These are phyloP conservation scores for Pteromalus puparum DNA, from an alignment of 1,140 invertebrate genomes.

Conservation along the genomic window DNA sequence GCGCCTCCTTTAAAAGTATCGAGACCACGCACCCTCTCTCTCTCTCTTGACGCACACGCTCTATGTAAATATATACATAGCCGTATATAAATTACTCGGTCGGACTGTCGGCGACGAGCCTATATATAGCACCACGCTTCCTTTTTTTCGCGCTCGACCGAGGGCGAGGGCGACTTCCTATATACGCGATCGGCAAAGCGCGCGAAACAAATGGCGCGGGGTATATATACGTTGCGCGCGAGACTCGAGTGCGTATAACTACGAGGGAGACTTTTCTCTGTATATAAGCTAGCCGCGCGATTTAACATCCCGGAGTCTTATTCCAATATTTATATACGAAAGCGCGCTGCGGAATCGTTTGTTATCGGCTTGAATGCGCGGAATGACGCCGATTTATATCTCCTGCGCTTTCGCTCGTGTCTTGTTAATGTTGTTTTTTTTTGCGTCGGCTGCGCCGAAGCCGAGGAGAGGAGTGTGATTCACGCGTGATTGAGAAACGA, in stretches of 20 bases:
- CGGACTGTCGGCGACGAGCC: neutral
- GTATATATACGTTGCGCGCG: conserved; percentile 21
- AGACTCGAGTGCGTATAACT: neutral
- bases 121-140: neutral
- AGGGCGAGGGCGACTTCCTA: neutral
- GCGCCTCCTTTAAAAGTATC: neutral
- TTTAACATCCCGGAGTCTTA: conserved; percentile 47
- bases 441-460: neutral
- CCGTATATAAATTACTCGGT: neutral
- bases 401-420: too few relatives aligned
- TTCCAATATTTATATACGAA: conserved; percentile 46
- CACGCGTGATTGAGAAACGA: conserved; percentile 35
- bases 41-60: neutral
- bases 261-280: neutral
- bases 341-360: conserved; percentile 26
- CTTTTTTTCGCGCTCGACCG: neutral
- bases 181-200: conserved; percentile 48
- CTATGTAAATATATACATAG: conserved; percentile 10
- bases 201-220: conserved; percentile 53
- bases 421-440: conserved; percentile 35
- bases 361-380: conserved; percentile 27
- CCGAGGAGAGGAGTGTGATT: conserved; percentile 12
- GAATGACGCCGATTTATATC: conserved; percentile 20
- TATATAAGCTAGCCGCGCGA: neutral
- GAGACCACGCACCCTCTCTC: too few relatives aligned